Base-by-base conservation (phyloP, 2,113 vertebrate genomes). In the Desmodus rotundus region DNA sequence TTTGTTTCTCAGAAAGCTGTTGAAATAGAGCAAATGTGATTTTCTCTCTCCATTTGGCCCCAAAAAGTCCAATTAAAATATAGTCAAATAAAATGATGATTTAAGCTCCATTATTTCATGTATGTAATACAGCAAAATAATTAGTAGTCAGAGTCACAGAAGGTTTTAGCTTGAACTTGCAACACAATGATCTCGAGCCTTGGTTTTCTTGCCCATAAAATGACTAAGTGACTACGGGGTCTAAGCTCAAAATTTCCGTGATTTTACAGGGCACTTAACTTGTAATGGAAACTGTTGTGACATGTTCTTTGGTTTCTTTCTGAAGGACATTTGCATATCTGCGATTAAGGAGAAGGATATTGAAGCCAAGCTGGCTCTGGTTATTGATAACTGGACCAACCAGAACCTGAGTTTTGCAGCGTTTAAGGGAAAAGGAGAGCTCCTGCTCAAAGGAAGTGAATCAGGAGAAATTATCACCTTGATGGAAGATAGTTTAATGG, bases 341-440 rank as follows among this genome's bases (percentile, higher is more conserved):
- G 98, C 99, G 88, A 98, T 95, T 95, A 99, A 99, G 91, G 99
- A 99, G 97, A 99, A 98, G 70, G 99, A 99, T 95, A 99, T 99
- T 77, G 98, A 99, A 97, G 98, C 98, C 58, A 99, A 99, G 89
- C 45, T 99, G 41, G 47, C 80, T 43, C 98, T 98, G 80, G 96
- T 99, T 91, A 0, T 96, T 96, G 98, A 99, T 0, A 98, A 61
- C 4, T 99, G 99, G 98, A 98, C 92, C 96, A 98, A 83, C 50
- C 98, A 99, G 94, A 95, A 43, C 88, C 90, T 99, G 89, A 98
- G 98, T 90, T 99, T 99, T 94, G 61, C 98, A 12, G 0, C 54
- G 0, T 99, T 99, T 97, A 99, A 98, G 91, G 97, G 96, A 26
- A 98, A 98, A 91, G 99, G 99, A 91, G 98, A 99, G 13, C 97